Evolutionary conservation across 1,140 invertebrate species (phyloP), one percentile per base, ranked within the genome.

Genomic region (Steinernema khuongi): DNA sequence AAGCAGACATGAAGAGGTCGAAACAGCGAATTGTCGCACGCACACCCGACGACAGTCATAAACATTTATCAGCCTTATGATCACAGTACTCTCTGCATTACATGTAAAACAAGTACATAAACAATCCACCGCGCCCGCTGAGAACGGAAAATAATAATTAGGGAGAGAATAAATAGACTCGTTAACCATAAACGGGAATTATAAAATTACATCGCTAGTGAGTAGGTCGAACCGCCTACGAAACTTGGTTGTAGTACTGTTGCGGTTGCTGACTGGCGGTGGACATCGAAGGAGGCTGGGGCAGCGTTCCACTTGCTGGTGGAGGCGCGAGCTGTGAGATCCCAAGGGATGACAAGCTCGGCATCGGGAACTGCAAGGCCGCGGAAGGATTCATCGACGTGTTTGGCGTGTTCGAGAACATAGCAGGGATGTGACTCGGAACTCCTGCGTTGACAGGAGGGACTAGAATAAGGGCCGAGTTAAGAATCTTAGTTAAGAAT

Each of bases 321-420:
- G 80, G 81, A 26, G 79, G 70, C 18, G 80, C 74, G n/a, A 84
- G 70, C 28, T 82, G 70, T 1, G 70, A 75, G 30, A 84, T 84
- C 31, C 83, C 83, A 11, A 84, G 67, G 14, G 79, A 78, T 28
- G 77, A 79, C 11, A 84, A 69, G n/a, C 81, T 73, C 14, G 83
- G 83, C 83, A 84, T 84, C 19, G 83, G 82, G 72, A 83, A 83
- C 30, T 77, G 73, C 11, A 82, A 43, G 73, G 67, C 1, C 70
- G 67, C 29, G 70, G 41, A 29, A 32, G 33, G 31, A 76, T 60
- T 29, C 33, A 36, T n/a, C 33, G 31, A 30, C 22, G 67, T 33
- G n/a, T 26, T 22, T 2, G 50, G 17, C 17, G 66, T 50, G 0
- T 30, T 31, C 28, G 72, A 73, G 26, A 73, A 73, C 72, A 73